phyloP scores from a whole-genome alignment of 2,888 invertebrate species.

The Drosophila buzzatii region DNA sequence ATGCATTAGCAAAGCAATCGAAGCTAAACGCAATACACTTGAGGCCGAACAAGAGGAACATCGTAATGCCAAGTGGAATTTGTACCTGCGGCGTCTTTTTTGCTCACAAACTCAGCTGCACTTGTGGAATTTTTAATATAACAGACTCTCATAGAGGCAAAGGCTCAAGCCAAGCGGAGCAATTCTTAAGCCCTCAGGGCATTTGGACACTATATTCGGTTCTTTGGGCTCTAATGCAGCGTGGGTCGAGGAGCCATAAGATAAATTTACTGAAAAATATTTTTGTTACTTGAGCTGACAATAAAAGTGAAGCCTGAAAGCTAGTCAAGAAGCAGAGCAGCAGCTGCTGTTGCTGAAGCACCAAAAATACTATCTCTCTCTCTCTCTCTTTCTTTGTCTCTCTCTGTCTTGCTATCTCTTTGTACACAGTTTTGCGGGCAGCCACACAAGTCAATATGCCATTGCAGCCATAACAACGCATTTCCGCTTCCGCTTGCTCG shows the following conservation, averaged over 20 bases:
- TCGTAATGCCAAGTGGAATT: conserved; percentile 15
- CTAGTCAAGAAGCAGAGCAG: conserved; percentile 12
- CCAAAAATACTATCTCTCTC: neutral
- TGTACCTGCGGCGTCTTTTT: neutral
- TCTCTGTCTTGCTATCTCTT: no score
- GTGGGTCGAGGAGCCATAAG: conserved; percentile 19
- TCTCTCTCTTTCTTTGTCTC: neutral
- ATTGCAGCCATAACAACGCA: conserved; percentile 50
- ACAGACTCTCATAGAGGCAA: conserved; percentile 1
- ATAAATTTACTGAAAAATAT: conserved; percentile 59
- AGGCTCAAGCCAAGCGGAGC: conserved; percentile 1
- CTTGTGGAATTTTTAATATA: conserved; percentile 50
- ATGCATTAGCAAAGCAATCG: conserved; percentile 3
- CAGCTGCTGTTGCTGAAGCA: conserved; percentile 1
- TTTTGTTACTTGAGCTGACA: conserved; percentile 37
- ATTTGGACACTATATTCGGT: conserved; percentile 6
- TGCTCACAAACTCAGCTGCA: conserved; percentile 7
- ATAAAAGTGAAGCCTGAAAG: conserved; percentile 32
- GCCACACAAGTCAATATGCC: conserved; percentile 39
- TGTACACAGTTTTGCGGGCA: conserved; percentile 12
- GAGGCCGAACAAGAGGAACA: neutral
- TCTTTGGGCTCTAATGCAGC: conserved; percentile 16
- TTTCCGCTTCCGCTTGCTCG: conserved; percentile 45
- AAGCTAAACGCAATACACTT: neutral
- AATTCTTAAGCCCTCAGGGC: neutral